Base-by-base conservation (phyloP, 2,797 vertebrate species). In the Nannoperca australis region DNA sequence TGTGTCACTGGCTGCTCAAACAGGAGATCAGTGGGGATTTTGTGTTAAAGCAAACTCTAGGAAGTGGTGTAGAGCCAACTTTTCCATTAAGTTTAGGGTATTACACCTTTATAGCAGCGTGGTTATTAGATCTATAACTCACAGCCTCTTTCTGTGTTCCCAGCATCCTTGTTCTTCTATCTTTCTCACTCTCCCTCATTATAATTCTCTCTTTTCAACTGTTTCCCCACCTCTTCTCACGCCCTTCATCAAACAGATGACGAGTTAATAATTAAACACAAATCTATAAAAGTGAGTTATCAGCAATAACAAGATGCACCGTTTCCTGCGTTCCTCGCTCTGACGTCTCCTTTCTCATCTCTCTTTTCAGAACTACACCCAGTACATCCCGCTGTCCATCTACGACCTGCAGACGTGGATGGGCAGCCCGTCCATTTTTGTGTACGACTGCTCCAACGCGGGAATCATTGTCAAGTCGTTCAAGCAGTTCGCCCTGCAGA, bases 401-500 rank as follows among this genome's bases (percentile, higher is more conserved):
- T 99, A 99, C 0, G 98, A 99, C 96, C 96, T 99, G 87, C 98
- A 99, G 93, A 99, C 98, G 0, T 99, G 98, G 98, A 99, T 99
- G 98, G 98, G 98, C 56, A 99, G 98, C 69, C 98, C 98, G 2
- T 99, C 98, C 58, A 99, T 99, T 50, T 99, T 99, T 0, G 98
- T 99, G 55, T 99, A 99, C 0, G 98, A 99, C 85, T 99, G 98
- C 94, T 99, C 98, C 88, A 99, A 98, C 0, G 98, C 98, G 0
- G 98, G 98, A 64, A 97, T 99, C 78, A 97, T 99, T 3, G 98
- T 99, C 93, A 99, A 99, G 93, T 99, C 98, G 0, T 99, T 99
- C 89, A 98, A 99, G 70, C 98, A 99, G 88, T 99, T 99, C 36
- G 97, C 98, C 54, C 94, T 99, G 77, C 98, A 99, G 95, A 93